Conservation (phyloP, 2,888 invertebrate species). For the Ichneumon xanthorius region DNA sequence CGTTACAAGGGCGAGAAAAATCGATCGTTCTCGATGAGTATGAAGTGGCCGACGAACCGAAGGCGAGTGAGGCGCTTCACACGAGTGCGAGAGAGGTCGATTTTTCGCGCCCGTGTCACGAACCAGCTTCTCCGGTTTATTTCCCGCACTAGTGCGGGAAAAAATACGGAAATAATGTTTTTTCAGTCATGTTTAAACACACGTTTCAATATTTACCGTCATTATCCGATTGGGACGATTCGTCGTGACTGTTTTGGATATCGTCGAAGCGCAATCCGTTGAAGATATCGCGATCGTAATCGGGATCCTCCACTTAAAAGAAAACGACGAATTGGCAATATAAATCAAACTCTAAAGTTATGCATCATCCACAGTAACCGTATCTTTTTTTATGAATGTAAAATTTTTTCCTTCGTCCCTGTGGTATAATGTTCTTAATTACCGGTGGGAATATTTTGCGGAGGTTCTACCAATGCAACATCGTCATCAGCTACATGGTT, state of each 20-base stretch:
- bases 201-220: neutral
- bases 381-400: neutral
- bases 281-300: neutral
- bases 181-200: neutral
- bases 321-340: neutral
- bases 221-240: neutral
- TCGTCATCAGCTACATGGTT: neutral
- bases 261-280: neutral
- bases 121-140: no score
- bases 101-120: no score
- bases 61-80: no score
- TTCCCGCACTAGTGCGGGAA: no score
- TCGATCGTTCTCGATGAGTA: no score
- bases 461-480: neutral
- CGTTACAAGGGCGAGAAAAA: no score
- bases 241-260: neutral
- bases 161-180: neutral
- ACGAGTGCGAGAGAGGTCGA: no score
- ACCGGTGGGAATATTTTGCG: neutral
- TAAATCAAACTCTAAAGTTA: neutral
- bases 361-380: no score
- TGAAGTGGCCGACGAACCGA: no score
- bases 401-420: neutral
- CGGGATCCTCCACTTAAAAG: neutral
- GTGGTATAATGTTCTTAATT: neutral